These are phyloP conservation scores for Laterallus jamaicensis DNA, from an alignment of 2,113 vertebrate genomes.

Conservation along the genomic window DNA sequence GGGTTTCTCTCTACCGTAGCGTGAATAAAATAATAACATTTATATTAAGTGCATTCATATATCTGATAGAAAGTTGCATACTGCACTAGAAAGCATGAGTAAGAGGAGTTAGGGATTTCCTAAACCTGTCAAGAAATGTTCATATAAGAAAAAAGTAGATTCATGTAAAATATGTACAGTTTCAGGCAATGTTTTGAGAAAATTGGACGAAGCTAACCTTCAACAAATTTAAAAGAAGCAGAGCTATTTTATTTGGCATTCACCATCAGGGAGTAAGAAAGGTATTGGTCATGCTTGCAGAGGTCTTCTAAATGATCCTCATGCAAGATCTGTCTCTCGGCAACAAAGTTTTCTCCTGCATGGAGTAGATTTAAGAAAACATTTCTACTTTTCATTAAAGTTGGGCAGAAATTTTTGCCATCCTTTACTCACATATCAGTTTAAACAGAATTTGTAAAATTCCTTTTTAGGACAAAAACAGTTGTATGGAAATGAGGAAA, in stretches of 20 bases:
- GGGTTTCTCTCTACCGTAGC: slow-evolving; percentile 80
- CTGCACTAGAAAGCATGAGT: slow-evolving; percentile 81
- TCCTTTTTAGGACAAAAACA: background rate
- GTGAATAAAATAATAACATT: slow-evolving; percentile 94
- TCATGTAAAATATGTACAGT: background rate
- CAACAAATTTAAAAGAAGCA: background rate
- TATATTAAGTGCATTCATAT: slow-evolving; percentile 77
- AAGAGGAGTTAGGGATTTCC: slow-evolving; percentile 78
- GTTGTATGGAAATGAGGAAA: background rate
- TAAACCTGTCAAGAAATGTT: slow-evolving; percentile 44
- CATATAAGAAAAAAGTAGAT: background rate
- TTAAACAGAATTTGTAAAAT: background rate
- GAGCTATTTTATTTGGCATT: background rate
- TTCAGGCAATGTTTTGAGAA: background rate
- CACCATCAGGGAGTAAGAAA: background rate
- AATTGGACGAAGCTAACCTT: background rate
- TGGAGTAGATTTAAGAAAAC: no score
- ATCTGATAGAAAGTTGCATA: slow-evolving; percentile 83
- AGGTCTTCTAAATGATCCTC: background rate
- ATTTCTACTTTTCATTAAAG: no score
- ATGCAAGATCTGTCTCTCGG: background rate
- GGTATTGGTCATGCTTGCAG: background rate
- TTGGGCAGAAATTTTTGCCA: background rate
- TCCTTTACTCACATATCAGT: background rate
- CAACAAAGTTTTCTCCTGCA: background rate